Evolutionary conservation across 2,888 invertebrate genomes (phyloP).

Genomic region (Nineta flava): DNA sequence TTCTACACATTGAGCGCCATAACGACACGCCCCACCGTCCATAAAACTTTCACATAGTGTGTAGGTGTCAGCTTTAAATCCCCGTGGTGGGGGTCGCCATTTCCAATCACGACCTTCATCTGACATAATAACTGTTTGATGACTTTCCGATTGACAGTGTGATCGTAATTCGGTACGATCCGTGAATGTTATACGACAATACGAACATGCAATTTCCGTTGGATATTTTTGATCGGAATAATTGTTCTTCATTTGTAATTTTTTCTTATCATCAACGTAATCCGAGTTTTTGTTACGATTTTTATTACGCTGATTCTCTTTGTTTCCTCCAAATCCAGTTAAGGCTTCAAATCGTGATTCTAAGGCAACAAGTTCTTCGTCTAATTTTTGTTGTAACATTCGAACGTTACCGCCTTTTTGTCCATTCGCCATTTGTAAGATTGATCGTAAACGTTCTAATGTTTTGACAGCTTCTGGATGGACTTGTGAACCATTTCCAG

Average conservation of each 20-base stretch:
- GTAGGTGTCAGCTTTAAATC: constrained; percentile 46
- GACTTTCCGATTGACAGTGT: constrained; percentile 44
- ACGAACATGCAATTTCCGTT: constrained; percentile 28
- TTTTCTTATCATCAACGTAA: constrained; percentile 1
- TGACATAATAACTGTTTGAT: constrained; percentile 49
- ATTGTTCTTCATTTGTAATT: neutral
- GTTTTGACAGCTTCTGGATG: constrained; percentile 33
- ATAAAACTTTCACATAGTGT: constrained; percentile 41
- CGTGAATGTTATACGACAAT: constrained; percentile 37
- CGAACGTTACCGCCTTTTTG: constrained; percentile 23
- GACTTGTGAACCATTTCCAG: constrained; percentile 21
- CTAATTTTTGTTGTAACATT: constrained; percentile 24
- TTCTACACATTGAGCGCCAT: constrained; percentile 55
- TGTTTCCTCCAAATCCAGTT: neutral
- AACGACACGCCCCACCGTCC: constrained; percentile 41
- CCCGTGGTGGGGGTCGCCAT: constrained; percentile 52
- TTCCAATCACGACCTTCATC: constrained; percentile 54
- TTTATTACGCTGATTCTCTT: neutral
- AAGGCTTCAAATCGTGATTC: constrained; percentile 31
- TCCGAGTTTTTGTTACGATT: neutral
- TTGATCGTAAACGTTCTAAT: constrained; percentile 33
- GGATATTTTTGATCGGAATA: neutral
- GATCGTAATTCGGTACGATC: constrained; percentile 35
- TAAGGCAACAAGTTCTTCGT: constrained; percentile 29
- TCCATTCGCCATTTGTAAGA: constrained; percentile 30